Evolutionary conservation across 2,888 invertebrate species (phyloP).

Genomic region (Hermaeophaga mercurialis): DNA sequence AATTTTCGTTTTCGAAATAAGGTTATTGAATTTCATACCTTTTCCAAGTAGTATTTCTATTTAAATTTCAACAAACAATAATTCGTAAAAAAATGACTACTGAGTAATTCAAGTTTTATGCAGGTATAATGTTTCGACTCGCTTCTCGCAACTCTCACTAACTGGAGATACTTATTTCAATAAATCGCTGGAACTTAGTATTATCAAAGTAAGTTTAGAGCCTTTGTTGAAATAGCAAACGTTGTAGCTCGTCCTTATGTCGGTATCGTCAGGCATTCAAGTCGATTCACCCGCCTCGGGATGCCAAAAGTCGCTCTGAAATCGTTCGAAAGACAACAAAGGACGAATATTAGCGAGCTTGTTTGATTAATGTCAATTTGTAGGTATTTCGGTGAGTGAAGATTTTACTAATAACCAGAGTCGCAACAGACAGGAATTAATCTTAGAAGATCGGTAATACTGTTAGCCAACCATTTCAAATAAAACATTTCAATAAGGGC

Average conservation of each 20-base stretch:
- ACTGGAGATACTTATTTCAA: no score
- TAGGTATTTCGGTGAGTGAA: constrained; percentile 9
- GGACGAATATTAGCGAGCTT: constrained; percentile 25
- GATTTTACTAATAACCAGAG: background rate
- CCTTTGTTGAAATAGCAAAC: constrained; percentile 15
- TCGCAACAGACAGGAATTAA: background rate
- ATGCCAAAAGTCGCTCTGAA: constrained; percentile 18
- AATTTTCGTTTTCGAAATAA: no score
- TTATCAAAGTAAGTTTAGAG: constrained; percentile 8
- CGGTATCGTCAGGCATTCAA: constrained; percentile 19
- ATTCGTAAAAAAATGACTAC: no score
- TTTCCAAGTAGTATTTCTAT: no score
- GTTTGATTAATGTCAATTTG: constrained; percentile 27
- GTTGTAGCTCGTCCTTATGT: constrained; percentile 13
- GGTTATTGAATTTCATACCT: no score
- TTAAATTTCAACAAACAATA: no score
- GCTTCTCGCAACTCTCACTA: no score
- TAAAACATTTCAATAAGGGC: no score
- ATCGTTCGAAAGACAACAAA: constrained; percentile 29
- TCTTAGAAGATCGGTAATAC: no score
- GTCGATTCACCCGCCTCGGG: constrained; percentile 17
- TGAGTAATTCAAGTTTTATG: no score
- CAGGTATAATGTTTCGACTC: no score
- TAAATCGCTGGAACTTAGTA: background rate
- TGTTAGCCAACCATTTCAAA: no score